Conservation (phyloP, 2,888 invertebrate genomes). For the Entomobrya proxima region DNA sequence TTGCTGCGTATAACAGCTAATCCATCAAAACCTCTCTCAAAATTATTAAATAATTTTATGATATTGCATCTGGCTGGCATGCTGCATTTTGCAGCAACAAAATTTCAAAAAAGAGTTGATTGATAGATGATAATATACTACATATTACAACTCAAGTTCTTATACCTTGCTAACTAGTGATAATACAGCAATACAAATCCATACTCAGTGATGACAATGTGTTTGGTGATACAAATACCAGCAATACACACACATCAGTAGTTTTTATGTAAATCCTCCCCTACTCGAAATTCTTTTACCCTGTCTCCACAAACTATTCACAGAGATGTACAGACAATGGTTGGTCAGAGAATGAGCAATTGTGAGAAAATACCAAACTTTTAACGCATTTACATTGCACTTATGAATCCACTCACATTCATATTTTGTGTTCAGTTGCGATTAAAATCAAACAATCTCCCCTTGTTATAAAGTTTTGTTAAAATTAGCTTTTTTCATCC, state of each 20-base stretch:
- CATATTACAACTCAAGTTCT: no score
- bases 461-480: not conserved
- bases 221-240: not conserved
- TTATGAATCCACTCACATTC: not conserved
- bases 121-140: no score
- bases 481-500: constrained; percentile 16
- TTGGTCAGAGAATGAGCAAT: not conserved
- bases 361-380: constrained; percentile 53
- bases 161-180: no score
- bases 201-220: no score
- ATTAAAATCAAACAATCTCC: not conserved
- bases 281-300: not conserved
- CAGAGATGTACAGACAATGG: no score
- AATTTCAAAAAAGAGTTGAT: constrained; percentile 46
- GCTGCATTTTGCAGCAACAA: not conserved
- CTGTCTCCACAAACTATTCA: not conserved
- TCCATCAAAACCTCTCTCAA: constrained; percentile 48
- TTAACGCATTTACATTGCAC: constrained; percentile 20
- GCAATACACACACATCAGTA: not conserved
- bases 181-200: no score
- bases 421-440: not conserved
- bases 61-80: not conserved
- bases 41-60: not conserved
- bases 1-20: constrained; percentile 28
- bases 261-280: constrained; percentile 35